phyloP scores from a whole-genome alignment of 2,888 invertebrate genomes.

The Macrosiphum euphorbiae region DNA sequence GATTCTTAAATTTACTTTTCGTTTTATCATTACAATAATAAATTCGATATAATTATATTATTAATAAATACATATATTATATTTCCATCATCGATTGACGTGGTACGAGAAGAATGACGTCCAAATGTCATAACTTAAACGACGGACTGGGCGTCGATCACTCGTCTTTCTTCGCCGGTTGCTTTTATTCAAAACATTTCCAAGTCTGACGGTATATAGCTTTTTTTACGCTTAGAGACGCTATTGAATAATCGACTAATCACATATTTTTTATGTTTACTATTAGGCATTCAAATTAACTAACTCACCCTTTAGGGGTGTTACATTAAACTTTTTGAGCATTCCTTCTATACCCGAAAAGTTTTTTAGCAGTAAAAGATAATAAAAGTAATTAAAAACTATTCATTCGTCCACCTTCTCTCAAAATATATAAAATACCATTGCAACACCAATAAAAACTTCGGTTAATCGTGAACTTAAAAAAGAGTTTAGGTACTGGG shows the following conservation, averaged over 20 bases:
- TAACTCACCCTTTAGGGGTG: neutral
- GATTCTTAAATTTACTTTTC: neutral
- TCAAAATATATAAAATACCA: neutral
- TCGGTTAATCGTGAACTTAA: neutral
- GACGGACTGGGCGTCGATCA: neutral
- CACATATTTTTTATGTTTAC: neutral
- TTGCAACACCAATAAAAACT: neutral
- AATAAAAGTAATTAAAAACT: conserved; percentile 9
- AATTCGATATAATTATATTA: neutral
- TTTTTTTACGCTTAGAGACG: neutral
- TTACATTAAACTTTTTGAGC: neutral
- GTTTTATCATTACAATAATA: neutral
- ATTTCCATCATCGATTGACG: neutral
- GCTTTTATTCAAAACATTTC: neutral
- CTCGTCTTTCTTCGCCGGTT: neutral
- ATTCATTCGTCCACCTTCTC: neutral
- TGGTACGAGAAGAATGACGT: neutral
- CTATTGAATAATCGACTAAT: neutral
- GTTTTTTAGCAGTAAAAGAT: neutral
- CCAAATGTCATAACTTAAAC: neutral
- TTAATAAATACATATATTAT: too few species aligned
- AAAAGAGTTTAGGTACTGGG: neutral
- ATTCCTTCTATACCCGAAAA: neutral
- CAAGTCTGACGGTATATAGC: neutral
- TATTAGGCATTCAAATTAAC: neutral